phyloP scores from a whole-genome alignment of 1,140 invertebrate genomes.

The Pogonomyrmex barbatus region DNA sequence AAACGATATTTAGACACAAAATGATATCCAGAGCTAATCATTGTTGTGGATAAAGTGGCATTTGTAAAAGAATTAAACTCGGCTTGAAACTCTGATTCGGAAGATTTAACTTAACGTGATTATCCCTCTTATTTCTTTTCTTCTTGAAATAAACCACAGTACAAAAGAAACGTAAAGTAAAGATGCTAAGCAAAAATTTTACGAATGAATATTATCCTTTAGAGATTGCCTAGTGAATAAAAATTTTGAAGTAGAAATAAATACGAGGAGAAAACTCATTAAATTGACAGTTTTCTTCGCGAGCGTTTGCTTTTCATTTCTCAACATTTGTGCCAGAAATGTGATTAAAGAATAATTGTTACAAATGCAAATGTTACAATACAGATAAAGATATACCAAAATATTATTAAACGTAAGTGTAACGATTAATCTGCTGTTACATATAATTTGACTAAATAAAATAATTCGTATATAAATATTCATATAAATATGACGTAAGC shows the following conservation, averaged over 20 bases:
- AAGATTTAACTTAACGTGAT: neutral
- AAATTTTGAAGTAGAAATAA: neutral
- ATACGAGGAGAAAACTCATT: neutral
- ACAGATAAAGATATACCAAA: neutral
- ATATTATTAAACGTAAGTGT: neutral
- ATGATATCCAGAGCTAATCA: neutral
- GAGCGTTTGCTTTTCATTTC: neutral
- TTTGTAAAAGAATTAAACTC: neutral
- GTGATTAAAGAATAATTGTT: neutral
- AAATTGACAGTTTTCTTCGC: neutral
- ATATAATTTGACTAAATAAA: neutral
- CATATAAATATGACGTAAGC: neutral
- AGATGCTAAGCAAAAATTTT: slow-evolving; percentile 1
- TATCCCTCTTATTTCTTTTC: neutral
- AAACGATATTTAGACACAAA: neutral
- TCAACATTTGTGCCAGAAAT: neutral
- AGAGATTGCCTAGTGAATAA: neutral
- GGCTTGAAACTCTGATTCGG: neutral
- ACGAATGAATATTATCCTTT: neutral
- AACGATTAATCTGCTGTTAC: neutral
- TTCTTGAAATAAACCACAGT: neutral
- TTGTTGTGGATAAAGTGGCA: neutral
- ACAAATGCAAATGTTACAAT: neutral
- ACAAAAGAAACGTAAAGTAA: neutral
- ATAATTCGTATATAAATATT: slow-evolving; percentile 19